Evolutionary conservation across 2,797 vertebrate genomes (phyloP).

Genomic region (Phoxinus dragarum): DNA sequence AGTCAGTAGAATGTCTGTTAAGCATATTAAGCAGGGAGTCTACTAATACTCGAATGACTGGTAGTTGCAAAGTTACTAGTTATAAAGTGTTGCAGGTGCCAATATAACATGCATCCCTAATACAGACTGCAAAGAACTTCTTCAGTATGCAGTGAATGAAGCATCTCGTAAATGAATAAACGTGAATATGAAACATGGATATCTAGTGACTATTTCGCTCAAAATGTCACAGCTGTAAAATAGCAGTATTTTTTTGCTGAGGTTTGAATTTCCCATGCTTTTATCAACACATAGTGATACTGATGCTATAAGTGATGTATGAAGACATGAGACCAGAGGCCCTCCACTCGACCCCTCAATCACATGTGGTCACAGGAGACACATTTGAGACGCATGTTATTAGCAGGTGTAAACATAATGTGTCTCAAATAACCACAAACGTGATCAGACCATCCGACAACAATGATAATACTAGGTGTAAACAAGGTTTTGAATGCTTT

Average conservation of each 20-base stretch:
- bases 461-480: neutral
- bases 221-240: neutral
- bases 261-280: neutral
- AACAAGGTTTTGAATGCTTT: neutral
- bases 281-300: neutral
- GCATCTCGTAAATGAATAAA: neutral
- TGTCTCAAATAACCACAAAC: constrained; percentile 10
- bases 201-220: neutral
- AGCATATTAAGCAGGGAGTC: no score
- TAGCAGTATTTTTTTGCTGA: neutral
- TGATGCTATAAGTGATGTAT: neutral
- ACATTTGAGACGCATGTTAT: neutral
- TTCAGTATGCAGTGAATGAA: neutral
- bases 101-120: neutral
- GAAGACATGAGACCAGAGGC: neutral
- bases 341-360: neutral
- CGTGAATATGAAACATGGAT: neutral
- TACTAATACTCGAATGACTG: no score
- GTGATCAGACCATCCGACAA: neutral
- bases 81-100: neutral
- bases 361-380: constrained; percentile 3
- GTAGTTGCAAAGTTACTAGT: no score
- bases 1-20: no score
- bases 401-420: constrained; percentile 10
- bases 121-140: neutral